phyloP scores from a whole-genome alignment of 2,888 invertebrate species.

The Ichneumoninae sp. region DNA sequence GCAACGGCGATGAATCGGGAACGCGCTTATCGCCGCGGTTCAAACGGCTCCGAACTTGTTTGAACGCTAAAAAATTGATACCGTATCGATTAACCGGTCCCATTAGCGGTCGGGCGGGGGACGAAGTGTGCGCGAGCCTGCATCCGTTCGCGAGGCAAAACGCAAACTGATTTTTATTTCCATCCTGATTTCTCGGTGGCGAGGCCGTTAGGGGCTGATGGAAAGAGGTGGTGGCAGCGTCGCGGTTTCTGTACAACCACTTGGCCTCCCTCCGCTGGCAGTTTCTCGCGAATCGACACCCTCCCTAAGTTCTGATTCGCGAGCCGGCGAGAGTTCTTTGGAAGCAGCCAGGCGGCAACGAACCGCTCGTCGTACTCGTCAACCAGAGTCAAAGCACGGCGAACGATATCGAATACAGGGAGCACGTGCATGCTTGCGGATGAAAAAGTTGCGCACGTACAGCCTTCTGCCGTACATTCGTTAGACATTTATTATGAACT shows the following conservation, averaged over 20 bases:
- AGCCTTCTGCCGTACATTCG: background rate
- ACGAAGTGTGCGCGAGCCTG: constrained; percentile 40
- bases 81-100: constrained; percentile 15
- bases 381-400: constrained; percentile 46
- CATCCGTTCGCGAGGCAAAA: constrained; percentile 56
- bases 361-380: constrained; percentile 38
- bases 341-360: constrained; percentile 42
- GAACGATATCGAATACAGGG: constrained; percentile 39
- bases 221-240: constrained; percentile 58
- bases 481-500: too few species aligned
- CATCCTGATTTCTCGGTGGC: constrained; percentile 48
- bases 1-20: background rate
- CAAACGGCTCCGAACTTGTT: background rate
- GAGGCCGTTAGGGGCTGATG: constrained; percentile 17
- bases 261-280: constrained; percentile 35
- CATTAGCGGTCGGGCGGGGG: constrained; percentile 23
- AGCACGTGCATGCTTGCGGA: background rate
- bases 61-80: background rate
- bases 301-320: constrained; percentile 8
- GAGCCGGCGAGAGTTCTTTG: constrained; percentile 43
- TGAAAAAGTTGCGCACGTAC: constrained; percentile 2
- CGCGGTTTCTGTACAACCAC: constrained; percentile 55
- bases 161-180: constrained; percentile 74
- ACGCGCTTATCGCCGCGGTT: background rate
- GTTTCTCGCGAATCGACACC: constrained; percentile 51